Conservation (phyloP, 2,113 vertebrate genomes). For the Cyanoramphus novaezelandiae region DNA sequence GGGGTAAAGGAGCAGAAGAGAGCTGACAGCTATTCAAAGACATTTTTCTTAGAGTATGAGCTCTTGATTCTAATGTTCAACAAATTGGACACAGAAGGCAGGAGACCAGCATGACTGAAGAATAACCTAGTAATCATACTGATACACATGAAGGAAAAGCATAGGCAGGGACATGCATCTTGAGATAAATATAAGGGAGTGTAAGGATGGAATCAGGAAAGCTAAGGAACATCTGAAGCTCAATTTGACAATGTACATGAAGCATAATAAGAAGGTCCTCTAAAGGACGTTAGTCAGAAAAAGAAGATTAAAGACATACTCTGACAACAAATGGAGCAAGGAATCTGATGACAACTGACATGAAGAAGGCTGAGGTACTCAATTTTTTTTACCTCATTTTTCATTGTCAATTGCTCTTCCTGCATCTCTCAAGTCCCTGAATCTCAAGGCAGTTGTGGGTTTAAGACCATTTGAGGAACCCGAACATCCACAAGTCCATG, state of each 20-base stretch:
- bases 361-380: not conserved
- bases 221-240: not conserved
- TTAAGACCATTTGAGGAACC: not conserved
- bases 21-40: not conserved
- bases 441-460: not conserved
- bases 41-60: not conserved
- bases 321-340: not conserved
- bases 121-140: not conserved
- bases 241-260: not conserved
- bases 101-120: not conserved
- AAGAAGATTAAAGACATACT: not conserved
- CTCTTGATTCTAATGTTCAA: fast-evolving
- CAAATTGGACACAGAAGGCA: not conserved
- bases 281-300: not conserved
- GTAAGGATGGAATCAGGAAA: not conserved
- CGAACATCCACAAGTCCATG: not conserved
- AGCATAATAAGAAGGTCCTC: not conserved
- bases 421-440: not conserved
- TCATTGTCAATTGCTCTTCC: not conserved
- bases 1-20: not conserved
- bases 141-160: not conserved
- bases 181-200: not conserved
- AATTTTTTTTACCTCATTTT: not conserved
- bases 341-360: not conserved
- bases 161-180: fast-evolving